phyloP scores from a whole-genome alignment of 2,888 invertebrate species.

The Oxycera nigricornis region DNA sequence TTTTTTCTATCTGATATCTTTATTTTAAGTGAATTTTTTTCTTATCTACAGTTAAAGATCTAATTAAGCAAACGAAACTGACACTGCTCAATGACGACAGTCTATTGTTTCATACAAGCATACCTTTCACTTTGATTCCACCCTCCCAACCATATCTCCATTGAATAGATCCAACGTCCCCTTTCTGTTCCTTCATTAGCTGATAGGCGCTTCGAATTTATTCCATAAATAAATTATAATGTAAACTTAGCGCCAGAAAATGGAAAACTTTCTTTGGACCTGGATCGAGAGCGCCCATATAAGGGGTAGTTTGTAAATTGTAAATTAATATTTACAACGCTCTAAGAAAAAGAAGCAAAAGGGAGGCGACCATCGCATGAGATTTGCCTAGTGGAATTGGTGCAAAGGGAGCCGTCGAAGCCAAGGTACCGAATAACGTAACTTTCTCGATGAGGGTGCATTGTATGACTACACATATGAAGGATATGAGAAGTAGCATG shows the following conservation, averaged over 20 bases:
- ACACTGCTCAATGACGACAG: too few species aligned
- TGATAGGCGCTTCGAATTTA: slow-evolving; percentile 35
- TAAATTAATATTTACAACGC: slow-evolving; percentile 47
- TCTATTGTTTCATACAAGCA: too few species aligned
- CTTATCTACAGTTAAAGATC: too few species aligned
- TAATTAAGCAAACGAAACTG: too few species aligned
- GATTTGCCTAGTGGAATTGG: not conserved
- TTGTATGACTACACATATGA: not conserved
- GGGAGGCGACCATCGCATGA: not conserved
- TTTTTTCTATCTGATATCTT: too few species aligned
- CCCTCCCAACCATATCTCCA: too few species aligned
- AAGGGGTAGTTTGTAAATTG: slow-evolving; percentile 46
- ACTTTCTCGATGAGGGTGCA: not conserved
- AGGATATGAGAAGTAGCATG: not conserved
- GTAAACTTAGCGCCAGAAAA: slow-evolving; percentile 34
- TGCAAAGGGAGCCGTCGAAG: not conserved
- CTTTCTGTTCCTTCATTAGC: slow-evolving; percentile 23
- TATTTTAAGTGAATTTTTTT: too few species aligned
- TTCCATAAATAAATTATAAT: slow-evolving; percentile 43
- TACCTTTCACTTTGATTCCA: too few species aligned
- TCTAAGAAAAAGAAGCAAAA: slow-evolving; percentile 7
- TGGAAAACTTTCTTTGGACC: slow-evolving; percentile 23
- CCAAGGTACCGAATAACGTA: not conserved
- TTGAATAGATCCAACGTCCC: not conserved
- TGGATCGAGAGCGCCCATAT: not conserved